A percentile compares a stretch with the other conserved stretches of the same genome.
Conservation (phyloP, 2,113 vertebrate species). For the Noturus placidus region DNA sequence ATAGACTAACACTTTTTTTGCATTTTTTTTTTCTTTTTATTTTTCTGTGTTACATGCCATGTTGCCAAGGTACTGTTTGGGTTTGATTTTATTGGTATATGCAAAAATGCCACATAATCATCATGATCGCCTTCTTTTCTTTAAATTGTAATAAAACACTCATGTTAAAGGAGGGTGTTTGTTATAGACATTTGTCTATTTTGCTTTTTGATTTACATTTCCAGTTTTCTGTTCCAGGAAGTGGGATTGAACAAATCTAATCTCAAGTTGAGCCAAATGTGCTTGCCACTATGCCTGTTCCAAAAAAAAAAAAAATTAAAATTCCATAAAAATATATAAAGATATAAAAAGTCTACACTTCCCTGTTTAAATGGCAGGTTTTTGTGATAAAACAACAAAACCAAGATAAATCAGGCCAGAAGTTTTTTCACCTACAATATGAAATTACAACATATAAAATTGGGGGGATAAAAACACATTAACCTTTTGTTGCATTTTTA, state of each 20-base stretch:
- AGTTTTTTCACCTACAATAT: no score
- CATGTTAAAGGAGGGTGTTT: conserved; percentile 20
- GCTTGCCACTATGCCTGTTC: neutral
- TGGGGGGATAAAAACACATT: no score
- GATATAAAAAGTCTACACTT: no score
- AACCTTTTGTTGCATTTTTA: no score
- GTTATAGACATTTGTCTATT: conserved; percentile 8
- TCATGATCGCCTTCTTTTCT: conserved; percentile 53
- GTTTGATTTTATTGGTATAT: conserved; percentile 51
- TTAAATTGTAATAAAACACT: conserved; percentile 65
- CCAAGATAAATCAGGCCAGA: no score
- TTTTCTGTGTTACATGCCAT: conserved; percentile 56
- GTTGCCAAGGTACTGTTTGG: conserved; percentile 69
- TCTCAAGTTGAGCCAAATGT: neutral
- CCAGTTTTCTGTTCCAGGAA: neutral
- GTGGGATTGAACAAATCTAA: neutral
- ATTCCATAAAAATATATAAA: no score
- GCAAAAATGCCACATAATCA: conserved; percentile 56
- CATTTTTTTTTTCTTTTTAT: conserved; percentile 30
- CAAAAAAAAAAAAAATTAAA: neutral
- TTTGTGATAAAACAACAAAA: no score
- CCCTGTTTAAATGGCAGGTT: no score
- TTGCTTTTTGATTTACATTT: neutral
- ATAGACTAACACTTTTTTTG: conserved; percentile 23
- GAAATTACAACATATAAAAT: no score